These are phyloP conservation scores for Loxodonta africana DNA, from an alignment of 2,113 vertebrate species.

Conservation along the genomic window DNA sequence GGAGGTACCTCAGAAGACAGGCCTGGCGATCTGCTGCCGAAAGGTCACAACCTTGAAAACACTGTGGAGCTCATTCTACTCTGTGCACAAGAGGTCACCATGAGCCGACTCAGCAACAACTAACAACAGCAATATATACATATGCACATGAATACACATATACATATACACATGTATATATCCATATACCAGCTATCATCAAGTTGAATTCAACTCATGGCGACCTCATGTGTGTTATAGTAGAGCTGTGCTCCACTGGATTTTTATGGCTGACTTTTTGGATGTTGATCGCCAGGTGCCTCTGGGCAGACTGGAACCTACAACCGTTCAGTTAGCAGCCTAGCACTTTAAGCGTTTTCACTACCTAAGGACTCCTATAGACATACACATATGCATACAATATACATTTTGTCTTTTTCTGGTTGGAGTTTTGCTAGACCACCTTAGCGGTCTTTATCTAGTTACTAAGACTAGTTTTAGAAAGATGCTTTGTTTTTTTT, in stretches of 20 bases:
- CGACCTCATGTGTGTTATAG: background rate
- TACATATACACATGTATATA: too few species aligned
- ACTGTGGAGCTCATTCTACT: too few species aligned
- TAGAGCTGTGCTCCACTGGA: background rate
- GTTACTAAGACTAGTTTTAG: background rate
- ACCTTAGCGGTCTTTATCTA: background rate
- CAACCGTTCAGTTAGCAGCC: background rate
- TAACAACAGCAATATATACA: too few species aligned
- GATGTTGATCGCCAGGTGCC: background rate
- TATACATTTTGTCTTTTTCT: background rate
- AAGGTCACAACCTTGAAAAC: too few species aligned
- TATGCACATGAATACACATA: background rate
- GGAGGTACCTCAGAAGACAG: too few species aligned
- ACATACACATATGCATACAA: background rate
- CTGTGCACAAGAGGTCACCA: too few species aligned
- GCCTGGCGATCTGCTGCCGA: too few species aligned
- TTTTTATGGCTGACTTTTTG: background rate
- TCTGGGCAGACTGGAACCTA: background rate
- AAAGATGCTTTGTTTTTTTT: background rate
- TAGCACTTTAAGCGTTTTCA: background rate
- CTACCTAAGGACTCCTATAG: background rate
- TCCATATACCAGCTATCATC: background rate
- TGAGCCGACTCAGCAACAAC: too few species aligned
- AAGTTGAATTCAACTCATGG: background rate
- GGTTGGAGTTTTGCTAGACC: background rate